Conservation (phyloP, 2,113 vertebrate species). For the Lampris incognitus region DNA sequence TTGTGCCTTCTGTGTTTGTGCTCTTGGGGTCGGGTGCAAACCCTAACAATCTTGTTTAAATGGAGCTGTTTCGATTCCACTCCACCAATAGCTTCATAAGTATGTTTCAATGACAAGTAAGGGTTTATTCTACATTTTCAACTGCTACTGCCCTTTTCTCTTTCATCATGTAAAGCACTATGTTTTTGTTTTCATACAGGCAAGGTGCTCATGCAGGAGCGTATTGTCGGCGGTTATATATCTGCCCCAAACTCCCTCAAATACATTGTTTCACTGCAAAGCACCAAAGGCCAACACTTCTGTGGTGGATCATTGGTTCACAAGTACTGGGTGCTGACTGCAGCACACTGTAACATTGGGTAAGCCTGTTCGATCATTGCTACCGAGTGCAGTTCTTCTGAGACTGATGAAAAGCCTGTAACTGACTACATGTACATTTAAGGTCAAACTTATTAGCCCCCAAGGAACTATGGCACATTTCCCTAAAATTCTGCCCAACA, state of each 20-base stretch:
- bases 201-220: constrained; percentile 45
- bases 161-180: background rate
- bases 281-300: constrained; percentile 80
- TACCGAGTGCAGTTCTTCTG: background rate
- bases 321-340: constrained; percentile 88
- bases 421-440: too few species aligned
- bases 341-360: constrained; percentile 88
- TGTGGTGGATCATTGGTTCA: constrained; percentile 88
- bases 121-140: background rate
- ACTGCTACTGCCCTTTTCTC: background rate
- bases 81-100: too few species aligned
- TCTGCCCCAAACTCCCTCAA: constrained; percentile 79
- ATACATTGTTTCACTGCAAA: constrained; percentile 86
- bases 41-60: too few species aligned
- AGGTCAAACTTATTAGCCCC: too few species aligned
- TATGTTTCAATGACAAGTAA: too few species aligned
- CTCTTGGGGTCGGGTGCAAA: too few species aligned
- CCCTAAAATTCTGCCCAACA: too few species aligned
- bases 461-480: too few species aligned
- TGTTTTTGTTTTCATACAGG: constrained; percentile 46
- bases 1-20: too few species aligned
- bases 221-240: constrained; percentile 82
- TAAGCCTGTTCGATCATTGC: constrained; percentile 63
- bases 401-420: too few species aligned
- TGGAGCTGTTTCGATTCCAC: too few species aligned